phyloP scores from a whole-genome alignment of 2,888 invertebrate genomes.

The Brachyptera putata region DNA sequence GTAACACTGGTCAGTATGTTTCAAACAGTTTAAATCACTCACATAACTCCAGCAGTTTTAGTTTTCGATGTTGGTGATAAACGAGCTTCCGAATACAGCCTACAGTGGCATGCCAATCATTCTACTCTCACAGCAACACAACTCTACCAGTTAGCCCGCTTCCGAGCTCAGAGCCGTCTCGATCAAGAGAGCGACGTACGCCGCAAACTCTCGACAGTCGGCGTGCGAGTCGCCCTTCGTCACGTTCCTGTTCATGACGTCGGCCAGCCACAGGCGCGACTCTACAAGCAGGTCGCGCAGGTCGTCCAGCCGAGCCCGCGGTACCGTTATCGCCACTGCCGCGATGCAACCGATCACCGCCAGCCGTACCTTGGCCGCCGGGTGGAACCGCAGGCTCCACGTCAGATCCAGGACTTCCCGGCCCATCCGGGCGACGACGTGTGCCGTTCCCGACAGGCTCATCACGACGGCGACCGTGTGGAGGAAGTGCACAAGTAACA shows the following conservation, averaged over 20 bases:
- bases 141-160: background rate
- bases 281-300: conserved; percentile 61
- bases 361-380: conserved; percentile 61
- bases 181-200: conserved; percentile 55
- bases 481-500: conserved; percentile 62
- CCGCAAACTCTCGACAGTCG: conserved; percentile 60
- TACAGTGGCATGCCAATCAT: too few relatives aligned
- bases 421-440: conserved; percentile 59
- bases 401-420: conserved; percentile 65
- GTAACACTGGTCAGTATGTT: too few relatives aligned
- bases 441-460: conserved; percentile 63
- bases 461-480: conserved; percentile 64
- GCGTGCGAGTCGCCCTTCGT: conserved; percentile 54
- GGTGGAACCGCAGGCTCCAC: conserved; percentile 61
- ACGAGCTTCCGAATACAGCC: too few relatives aligned
- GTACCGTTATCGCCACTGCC: conserved; percentile 59
- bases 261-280: conserved; percentile 61
- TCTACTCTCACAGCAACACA: too few relatives aligned
- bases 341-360: conserved; percentile 65
- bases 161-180: conserved; percentile 43
- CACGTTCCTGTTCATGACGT: conserved; percentile 52
- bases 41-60: too few relatives aligned
- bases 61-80: too few relatives aligned
- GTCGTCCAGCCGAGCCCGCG: conserved; percentile 53
- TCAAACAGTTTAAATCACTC: too few relatives aligned